phyloP scores from a whole-genome alignment of 2,888 invertebrate species.

The Morinoia aosen region DNA sequence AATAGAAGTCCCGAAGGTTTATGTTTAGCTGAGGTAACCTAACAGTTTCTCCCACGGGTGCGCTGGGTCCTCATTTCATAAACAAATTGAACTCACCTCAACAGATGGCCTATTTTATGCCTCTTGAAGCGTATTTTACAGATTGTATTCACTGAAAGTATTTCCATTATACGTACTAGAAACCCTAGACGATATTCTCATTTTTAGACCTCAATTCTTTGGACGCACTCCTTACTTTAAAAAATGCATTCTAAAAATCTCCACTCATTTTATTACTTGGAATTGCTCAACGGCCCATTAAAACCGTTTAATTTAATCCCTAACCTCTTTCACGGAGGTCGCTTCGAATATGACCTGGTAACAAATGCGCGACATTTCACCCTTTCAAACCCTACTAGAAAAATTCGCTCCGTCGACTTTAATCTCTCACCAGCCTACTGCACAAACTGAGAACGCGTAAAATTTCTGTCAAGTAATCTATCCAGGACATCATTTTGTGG shows the following conservation, averaged over 20 bases:
- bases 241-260: neutral
- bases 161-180: too few relatives aligned
- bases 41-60: too few relatives aligned
- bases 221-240: too few relatives aligned
- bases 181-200: neutral
- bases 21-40: too few relatives aligned
- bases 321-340: neutral
- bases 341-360: neutral
- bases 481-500: neutral
- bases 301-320: neutral
- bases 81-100: too few relatives aligned
- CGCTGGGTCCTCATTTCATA: too few relatives aligned
- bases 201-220: neutral
- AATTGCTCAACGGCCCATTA: neutral
- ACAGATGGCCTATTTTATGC: too few relatives aligned
- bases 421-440: neutral
- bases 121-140: too few relatives aligned
- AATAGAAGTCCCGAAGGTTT: too few relatives aligned
- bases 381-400: neutral
- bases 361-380: neutral
- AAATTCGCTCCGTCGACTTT: neutral
- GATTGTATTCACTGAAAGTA: too few relatives aligned
- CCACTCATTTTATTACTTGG: too few relatives aligned
- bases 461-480: neutral
- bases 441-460: neutral